Percentiles rank a stretch among this genome's conserved stretches.
These are phyloP conservation scores for Suillia variegata DNA, from an alignment of 2,888 invertebrate genomes.

Conservation along the genomic window DNA sequence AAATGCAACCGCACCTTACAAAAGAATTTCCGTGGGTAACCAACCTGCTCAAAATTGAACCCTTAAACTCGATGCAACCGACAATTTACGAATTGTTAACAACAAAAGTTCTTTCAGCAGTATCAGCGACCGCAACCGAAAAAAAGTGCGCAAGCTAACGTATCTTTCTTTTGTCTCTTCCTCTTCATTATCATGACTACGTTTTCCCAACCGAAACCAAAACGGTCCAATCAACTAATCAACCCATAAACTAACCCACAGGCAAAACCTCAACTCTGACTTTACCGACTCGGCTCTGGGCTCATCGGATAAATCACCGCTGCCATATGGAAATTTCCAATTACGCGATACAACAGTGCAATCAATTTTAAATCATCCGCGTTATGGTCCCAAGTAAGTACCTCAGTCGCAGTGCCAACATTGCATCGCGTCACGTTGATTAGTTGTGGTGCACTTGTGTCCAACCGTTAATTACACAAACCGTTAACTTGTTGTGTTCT, in stretches of 20 bases:
- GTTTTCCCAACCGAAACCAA: not conserved
- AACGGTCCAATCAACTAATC: not conserved
- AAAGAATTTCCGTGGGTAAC: constrained; percentile 9
- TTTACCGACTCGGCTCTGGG: constrained; percentile 94
- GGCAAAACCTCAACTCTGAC: constrained; percentile 93
- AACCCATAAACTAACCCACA: constrained; percentile 51
- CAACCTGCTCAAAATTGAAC: not conserved
- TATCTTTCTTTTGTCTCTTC: too few species aligned
- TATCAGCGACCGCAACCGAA: constrained; percentile 6
- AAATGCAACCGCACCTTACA: constrained; percentile 16
- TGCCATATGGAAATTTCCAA: constrained; percentile 94
- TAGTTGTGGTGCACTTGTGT: too few species aligned
- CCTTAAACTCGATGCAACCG: constrained; percentile 33
- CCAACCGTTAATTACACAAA: not conserved
- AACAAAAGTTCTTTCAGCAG: constrained; percentile 1
- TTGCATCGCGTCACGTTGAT: too few species aligned
- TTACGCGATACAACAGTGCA: constrained; percentile 91
- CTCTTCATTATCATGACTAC: too few species aligned
- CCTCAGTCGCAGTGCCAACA: constrained; percentile 34
- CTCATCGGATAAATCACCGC: constrained; percentile 88
- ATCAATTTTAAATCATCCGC: constrained; percentile 80
- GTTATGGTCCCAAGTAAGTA: constrained; percentile 89
- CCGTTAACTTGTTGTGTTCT: not conserved
- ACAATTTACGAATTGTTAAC: not conserved
- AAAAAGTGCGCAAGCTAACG: not conserved